phyloP scores from a whole-genome alignment of 2,888 invertebrate species.

The Lepidocyrtoides sp. region DNA sequence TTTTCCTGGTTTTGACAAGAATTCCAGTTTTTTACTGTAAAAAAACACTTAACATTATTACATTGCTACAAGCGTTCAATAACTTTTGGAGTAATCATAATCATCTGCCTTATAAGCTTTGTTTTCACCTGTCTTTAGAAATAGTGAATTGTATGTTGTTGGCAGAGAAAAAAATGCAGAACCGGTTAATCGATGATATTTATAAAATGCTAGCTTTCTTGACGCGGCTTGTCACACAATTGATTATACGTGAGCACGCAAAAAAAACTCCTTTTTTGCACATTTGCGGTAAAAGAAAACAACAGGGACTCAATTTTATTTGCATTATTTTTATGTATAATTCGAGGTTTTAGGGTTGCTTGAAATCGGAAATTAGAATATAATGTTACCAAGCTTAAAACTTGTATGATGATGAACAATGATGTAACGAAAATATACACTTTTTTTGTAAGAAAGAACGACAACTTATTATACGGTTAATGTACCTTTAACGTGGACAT shows the following conservation, averaged over 20 bases:
- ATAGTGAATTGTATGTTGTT: not conserved
- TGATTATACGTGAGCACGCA: slow-evolving; percentile 72
- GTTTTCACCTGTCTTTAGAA: not conserved
- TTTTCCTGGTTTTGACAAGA: slow-evolving; percentile 12
- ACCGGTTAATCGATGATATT: slow-evolving; percentile 78
- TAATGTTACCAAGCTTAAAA: too few relatives aligned
- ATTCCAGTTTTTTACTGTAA: slow-evolving; percentile 70
- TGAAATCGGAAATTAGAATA: slow-evolving; percentile 55
- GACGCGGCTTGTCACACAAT: slow-evolving; percentile 73
- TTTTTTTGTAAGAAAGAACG: too few relatives aligned
- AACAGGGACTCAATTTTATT: slow-evolving; percentile 2
- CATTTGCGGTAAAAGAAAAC: slow-evolving; percentile 39
- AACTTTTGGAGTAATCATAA: slow-evolving; percentile 57
- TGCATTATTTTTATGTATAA: not conserved
- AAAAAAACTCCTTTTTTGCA: slow-evolving; percentile 20
- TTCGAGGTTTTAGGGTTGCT: not conserved
- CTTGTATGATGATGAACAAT: not conserved
- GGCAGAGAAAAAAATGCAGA: slow-evolving; percentile 24
- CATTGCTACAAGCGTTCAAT: slow-evolving; percentile 70
- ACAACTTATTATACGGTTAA: slow-evolving; percentile 57
- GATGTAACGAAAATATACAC: not conserved
- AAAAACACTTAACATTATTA: slow-evolving; percentile 23
- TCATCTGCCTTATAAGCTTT: slow-evolving; percentile 20
- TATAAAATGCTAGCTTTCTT: slow-evolving; percentile 65
- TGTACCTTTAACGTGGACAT: slow-evolving; percentile 36